Conservation (phyloP, 2,888 invertebrate genomes). For the Keiferia lycopersicella region DNA sequence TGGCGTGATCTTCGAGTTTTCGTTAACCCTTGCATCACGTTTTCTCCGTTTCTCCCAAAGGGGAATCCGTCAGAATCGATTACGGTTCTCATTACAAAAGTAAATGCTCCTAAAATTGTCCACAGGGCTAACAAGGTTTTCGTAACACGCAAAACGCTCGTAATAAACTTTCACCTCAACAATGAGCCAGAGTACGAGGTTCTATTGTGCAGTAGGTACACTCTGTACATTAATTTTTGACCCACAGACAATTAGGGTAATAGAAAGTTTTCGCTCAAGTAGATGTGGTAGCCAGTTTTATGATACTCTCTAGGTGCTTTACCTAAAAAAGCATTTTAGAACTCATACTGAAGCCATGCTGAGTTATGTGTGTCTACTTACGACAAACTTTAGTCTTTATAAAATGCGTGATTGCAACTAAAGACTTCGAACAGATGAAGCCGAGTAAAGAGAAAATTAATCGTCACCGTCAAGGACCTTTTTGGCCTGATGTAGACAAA, state of each 20-base stretch:
- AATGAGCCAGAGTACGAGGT: constrained; percentile 52
- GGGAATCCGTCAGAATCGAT: constrained; percentile 17
- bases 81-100: constrained; percentile 25
- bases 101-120: constrained; percentile 38
- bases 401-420: not conserved
- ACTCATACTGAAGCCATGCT: not conserved
- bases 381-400: no score
- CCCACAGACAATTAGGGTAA: not conserved
- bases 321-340: not conserved
- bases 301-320: no score
- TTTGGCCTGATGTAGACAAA: not conserved
- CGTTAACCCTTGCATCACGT: constrained; percentile 19
- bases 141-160: constrained; percentile 68
- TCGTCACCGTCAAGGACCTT: not conserved
- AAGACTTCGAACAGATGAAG: no score
- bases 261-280: constrained; percentile 7
- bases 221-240: not conserved
- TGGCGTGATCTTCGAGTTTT: constrained; percentile 19
- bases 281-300: not conserved
- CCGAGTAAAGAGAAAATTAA: not conserved
- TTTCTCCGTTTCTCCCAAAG: not conserved
- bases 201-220: constrained; percentile 18
- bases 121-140: constrained; percentile 33
- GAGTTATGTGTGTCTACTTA: not conserved
- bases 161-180: constrained; percentile 74